Percentiles rank a stretch among this genome's conserved stretches.
Conservation (phyloP, 2,888 invertebrate species). For the Mythimna loreyi region DNA sequence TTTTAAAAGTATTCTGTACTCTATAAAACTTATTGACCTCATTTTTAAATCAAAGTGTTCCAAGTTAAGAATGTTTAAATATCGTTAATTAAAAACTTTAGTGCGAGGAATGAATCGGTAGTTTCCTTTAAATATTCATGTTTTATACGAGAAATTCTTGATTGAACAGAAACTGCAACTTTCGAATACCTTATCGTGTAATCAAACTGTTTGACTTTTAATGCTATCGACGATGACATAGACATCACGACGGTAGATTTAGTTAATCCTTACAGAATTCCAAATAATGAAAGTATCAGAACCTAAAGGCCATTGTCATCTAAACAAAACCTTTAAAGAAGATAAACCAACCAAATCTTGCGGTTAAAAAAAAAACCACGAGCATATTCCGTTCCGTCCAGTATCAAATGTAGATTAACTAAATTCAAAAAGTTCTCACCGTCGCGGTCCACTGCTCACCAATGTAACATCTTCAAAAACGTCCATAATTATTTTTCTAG, state of each 20-base stretch:
- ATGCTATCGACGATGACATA: background rate
- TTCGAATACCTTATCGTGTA: slow-evolving; percentile 8
- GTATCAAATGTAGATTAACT: slow-evolving; percentile 87
- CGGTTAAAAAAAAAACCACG: slow-evolving; percentile 76
- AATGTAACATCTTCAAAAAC: slow-evolving; percentile 81
- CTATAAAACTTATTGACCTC: slow-evolving; percentile 56
- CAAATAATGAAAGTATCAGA: slow-evolving; percentile 11
- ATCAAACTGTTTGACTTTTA: background rate
- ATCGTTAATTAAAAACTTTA: slow-evolving; percentile 52
- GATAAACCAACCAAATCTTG: slow-evolving; percentile 72
- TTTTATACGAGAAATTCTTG: slow-evolving; percentile 32
- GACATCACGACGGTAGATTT: background rate
- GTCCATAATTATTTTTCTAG: slow-evolving; percentile 87
- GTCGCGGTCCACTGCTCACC: slow-evolving; percentile 84
- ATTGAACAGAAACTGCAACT: slow-evolving; percentile 22
- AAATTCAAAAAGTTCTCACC: slow-evolving; percentile 87
- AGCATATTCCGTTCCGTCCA: slow-evolving; percentile 69
- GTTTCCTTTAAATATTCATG: slow-evolving; percentile 46
- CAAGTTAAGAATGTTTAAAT: slow-evolving; percentile 45
- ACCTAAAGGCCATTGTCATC: slow-evolving; percentile 46
- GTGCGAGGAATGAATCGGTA: slow-evolving; percentile 30
- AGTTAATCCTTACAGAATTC: background rate
- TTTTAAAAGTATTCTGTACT: slow-evolving; percentile 44
- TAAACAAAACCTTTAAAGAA: slow-evolving; percentile 59
- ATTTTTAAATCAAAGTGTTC: slow-evolving; percentile 52